Evolutionary conservation across 2,888 invertebrate genomes (phyloP), one percentile per base, ranked within the genome.

Genomic region (Protophormia terraenovae): DNA sequence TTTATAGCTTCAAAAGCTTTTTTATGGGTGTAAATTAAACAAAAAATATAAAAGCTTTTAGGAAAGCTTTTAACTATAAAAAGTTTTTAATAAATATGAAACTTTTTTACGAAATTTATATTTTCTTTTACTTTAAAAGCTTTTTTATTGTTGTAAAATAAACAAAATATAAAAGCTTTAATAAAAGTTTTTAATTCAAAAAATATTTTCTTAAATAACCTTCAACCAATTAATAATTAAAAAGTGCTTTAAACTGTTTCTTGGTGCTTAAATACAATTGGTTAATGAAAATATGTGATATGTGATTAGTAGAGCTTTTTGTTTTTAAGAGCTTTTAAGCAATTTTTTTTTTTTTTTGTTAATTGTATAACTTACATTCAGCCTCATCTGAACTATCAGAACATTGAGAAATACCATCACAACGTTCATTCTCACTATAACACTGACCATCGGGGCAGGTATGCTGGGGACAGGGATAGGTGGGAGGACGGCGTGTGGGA

Each of bases 321-420:
- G n/a, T n/a, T n/a, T n/a, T n/a, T n/a, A n/a, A 47, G 3, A 47
- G 35, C 22, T 83, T 78, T 67, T 24, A n/a, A n/a, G n/a, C n/a
- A n/a, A 16, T 47, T 41, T 10, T 45, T 69, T 53, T 50, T 53
- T 53, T 22, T 58, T 62, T 64, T 75, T 7, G 24, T 62, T 10
- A 27, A 41, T 29, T 60, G 60, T 72, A 47, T n/a, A 84, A 88
- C 88, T 93, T 93, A 93, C 95, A 95, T 87, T 93, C 92, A 7
- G 87, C 83, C 92, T 95, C 95, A 90, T 95, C 95, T 58, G 93
- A 93, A 76, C 93, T 93, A 89, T 94, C 94, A 58, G 91, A 91
- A 90, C 95, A 95, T 89, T 95, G 95, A 29, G 87, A 80, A 14
- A 89, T 91, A 35, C 93, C 92, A 89, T 95, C 94, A 90, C 95